Base-by-base conservation (phyloP, 2,888 invertebrate genomes). In the Podabrus alpinus region DNA sequence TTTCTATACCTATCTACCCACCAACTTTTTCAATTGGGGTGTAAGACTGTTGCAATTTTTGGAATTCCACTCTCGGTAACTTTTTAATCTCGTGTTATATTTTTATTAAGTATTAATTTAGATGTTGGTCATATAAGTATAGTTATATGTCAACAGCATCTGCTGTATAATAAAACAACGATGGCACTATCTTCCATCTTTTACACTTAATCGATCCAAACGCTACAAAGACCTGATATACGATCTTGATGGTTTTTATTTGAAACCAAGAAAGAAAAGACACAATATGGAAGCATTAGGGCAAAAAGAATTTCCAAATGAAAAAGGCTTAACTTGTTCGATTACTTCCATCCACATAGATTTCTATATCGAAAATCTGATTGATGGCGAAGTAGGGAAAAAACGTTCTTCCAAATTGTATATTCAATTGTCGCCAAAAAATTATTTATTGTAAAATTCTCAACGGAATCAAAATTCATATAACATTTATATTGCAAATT, bases 121-220 rank as follows among this genome's bases (percentile, higher is more conserved):
- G 71, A 72, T 74, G 72, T 70, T 67, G 70, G 71, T 69, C 66
- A 60, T 71, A 73, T 72, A 68, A 79, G 78, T 80, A 70, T 79
- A 80, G 80, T 79, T 80, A 80, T 80, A 79, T 81, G 78, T 77
- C 78, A 81, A 80, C 82, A 78, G 73, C 82, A 82, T 80, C 82
- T 82, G 82, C 78, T 78, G 73, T 64, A 45, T 82, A 77, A 81
- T 81, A 79, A 81, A 79, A 82, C 81, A 81, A 81, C 79, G 82
- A 82, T 80, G 78, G 81, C 79, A 78, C 77, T 80, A 82, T 82
- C 78, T 78, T 76, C 78, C 78, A 77, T 81, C 79, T 79, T 79
- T 77, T 75, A 76, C 79, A 77, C 77, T 75, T 71, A 73, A 76
- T 76, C 73, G 76, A 76, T 76, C 73, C 64, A 25, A 45, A 70